These are phyloP conservation scores for Beris morrisii DNA, from an alignment of 2,888 invertebrate species.

Conservation along the genomic window DNA sequence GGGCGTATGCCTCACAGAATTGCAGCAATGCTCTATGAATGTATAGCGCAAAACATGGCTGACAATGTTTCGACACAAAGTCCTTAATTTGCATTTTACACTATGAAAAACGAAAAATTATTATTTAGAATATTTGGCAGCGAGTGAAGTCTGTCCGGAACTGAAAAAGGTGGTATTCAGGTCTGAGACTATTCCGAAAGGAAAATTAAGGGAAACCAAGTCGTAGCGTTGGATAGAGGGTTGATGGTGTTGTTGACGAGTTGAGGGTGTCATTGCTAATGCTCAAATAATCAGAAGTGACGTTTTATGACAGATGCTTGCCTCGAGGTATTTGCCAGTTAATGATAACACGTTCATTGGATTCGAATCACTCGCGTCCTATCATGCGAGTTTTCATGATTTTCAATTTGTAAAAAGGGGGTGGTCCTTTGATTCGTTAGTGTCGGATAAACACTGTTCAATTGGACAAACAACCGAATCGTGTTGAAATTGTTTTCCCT, in stretches of 20 bases:
- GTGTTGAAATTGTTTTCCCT: too few relatives aligned
- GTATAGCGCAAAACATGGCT: neutral
- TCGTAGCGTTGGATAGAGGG: conserved; percentile 16
- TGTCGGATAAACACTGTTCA: too few relatives aligned
- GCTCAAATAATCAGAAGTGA: conserved; percentile 33
- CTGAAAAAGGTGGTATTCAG: neutral
- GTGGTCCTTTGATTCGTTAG: too few relatives aligned
- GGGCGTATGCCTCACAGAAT: too few relatives aligned
- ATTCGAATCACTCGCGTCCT: too few relatives aligned
- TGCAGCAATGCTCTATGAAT: too few relatives aligned
- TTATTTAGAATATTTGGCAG: neutral
- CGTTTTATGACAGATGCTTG: conserved; percentile 34
- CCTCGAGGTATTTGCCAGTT: conserved; percentile 31
- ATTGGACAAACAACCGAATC: too few relatives aligned
- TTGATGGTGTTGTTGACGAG: conserved; percentile 10
- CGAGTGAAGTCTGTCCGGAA: neutral
- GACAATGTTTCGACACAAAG: conserved; percentile 5
- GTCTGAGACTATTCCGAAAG: conserved; percentile 10
- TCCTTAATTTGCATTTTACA: conserved; percentile 24
- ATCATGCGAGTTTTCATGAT: too few relatives aligned
- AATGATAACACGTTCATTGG: conserved; percentile 5
- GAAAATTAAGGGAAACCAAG: conserved; percentile 24
- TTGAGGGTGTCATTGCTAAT: conserved; percentile 32
- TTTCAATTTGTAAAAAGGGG: too few relatives aligned
- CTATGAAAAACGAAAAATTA: neutral